Evolutionary conservation across 30 jellyfish, hydroid and myxozoan genomes (phyloP), one percentile per base, ranked within the genome.

Genomic region (Clytia hemisphaerica): DNA sequence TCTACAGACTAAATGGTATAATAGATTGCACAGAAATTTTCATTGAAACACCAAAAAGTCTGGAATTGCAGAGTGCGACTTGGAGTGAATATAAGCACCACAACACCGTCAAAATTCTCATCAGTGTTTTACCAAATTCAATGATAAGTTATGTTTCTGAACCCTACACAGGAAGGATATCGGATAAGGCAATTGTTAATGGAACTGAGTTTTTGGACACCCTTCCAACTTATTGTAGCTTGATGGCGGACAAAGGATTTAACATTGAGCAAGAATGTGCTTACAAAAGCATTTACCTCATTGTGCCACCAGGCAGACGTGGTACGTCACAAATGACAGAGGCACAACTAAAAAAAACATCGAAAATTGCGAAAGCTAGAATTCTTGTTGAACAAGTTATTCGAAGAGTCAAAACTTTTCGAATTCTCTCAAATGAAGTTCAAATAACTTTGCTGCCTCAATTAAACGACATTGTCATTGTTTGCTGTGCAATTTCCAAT

Each of bases 1-100:
- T 7, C 19, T 14, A 10, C 2, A 59, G 27, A 24, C 5, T 46
- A 27, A 73, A 68, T 2, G 51, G 69, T 3, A 71, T 71, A 61
- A 71, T 71, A 3, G 77, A 71, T 37, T 51, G 78, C 79, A 24
- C 83, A 7, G 79, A 71, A 68, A 28, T 55, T 25, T 71, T 54
- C 44, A 50, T 53, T 9, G 67, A 71, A 40, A 50, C 83, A 50
- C 83, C 83, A 14, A 71, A 71, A 38, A 29, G 44, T 55, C 61
- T n/a, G 14, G 53, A 6, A 5, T 42, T 42, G n/a, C 80, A 67
- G 53, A 48, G 53, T 9, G 24, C 26, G 15, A 67, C 80, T 3
- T 67, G 76, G 75, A n/a, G 77, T 42, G 35, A 46, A 4, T 67
- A 67, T 77, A 67, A 67, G 58, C 80, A 67, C 19, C 80, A 67